Conservation (phyloP, 2,888 invertebrate species). For the Calameuta idolon region DNA sequence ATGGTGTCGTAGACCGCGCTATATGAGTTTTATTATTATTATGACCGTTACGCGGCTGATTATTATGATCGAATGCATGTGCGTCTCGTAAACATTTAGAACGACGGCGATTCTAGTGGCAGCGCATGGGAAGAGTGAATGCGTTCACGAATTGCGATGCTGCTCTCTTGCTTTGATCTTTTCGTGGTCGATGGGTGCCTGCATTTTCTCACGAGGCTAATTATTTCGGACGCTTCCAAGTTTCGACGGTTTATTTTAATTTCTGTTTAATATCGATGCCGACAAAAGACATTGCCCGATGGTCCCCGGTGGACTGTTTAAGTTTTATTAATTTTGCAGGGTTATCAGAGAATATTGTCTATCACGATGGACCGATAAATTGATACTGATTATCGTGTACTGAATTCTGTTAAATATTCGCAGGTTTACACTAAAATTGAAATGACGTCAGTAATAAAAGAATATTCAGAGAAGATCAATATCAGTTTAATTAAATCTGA, state of each 20-base stretch:
- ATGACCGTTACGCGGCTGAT: constrained; percentile 1
- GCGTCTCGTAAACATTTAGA: not conserved
- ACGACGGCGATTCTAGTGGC: not conserved
- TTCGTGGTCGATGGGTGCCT: not conserved
- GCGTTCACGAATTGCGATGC: not conserved
- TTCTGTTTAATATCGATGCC: constrained; percentile 25
- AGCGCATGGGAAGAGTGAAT: not conserved
- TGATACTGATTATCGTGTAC: not conserved
- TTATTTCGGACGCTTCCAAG: not conserved
- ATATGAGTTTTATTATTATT: not conserved
- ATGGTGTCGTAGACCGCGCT: not conserved
- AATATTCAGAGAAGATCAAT: not conserved
- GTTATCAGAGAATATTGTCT: not conserved
- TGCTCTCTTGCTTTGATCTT: not conserved
- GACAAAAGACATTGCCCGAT: constrained; percentile 23
- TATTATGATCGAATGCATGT: constrained; percentile 4
- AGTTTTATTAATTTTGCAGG: not conserved
- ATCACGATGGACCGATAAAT: not conserved
- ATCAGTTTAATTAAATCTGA: not conserved
- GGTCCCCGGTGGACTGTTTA: constrained; percentile 15
- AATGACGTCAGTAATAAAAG: not conserved
- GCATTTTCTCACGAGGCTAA: not conserved
- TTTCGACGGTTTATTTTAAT: constrained; percentile 33
- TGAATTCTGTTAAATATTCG: not conserved
- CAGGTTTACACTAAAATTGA: not conserved